Conservation (phyloP, 2,888 invertebrate species). For the Polydrusus cervinus region DNA sequence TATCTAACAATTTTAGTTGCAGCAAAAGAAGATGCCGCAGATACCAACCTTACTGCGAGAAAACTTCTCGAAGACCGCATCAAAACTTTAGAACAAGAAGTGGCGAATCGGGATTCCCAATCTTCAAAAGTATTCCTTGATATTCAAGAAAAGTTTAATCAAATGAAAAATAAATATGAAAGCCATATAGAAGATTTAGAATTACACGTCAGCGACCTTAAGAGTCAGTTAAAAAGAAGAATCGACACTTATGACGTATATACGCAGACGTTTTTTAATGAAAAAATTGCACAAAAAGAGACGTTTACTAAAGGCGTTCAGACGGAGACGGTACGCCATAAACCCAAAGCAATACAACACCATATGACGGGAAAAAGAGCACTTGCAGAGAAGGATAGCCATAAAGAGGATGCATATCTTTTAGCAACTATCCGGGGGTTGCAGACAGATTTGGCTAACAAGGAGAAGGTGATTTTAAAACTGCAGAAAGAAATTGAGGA, state of each 20-base stretch:
- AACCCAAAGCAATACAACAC: conserved; percentile 32
- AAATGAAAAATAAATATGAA: conserved; percentile 85
- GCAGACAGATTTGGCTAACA: conserved; percentile 82
- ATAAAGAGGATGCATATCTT: conserved; percentile 84
- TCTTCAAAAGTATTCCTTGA: conserved; percentile 82
- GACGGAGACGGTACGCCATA: conserved; percentile 61
- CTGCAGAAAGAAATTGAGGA: conserved; percentile 86
- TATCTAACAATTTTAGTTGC: conserved; percentile 65
- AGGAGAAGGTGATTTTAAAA: conserved; percentile 82
- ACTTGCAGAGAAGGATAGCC: conserved; percentile 66
- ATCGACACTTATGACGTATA: conserved; percentile 71
- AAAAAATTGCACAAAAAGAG: conserved; percentile 66
- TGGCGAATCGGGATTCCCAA: conserved; percentile 80
- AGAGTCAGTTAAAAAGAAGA: conserved; percentile 67
- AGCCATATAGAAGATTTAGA: conserved; percentile 84
- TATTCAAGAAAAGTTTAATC: conserved; percentile 84
- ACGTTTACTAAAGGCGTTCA: conserved; percentile 63
- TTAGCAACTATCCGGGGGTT: conserved; percentile 86
- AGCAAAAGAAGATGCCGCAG: conserved; percentile 68
- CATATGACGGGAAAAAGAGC: conserved; percentile 39
- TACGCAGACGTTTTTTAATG: conserved; percentile 66
- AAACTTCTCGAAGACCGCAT: conserved; percentile 83
- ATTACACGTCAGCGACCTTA: conserved; percentile 75
- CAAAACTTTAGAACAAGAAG: conserved; percentile 80
- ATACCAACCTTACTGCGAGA: conserved; percentile 72